Conservation (phyloP, 2,113 vertebrate genomes). For the Plotosus lineatus region DNA sequence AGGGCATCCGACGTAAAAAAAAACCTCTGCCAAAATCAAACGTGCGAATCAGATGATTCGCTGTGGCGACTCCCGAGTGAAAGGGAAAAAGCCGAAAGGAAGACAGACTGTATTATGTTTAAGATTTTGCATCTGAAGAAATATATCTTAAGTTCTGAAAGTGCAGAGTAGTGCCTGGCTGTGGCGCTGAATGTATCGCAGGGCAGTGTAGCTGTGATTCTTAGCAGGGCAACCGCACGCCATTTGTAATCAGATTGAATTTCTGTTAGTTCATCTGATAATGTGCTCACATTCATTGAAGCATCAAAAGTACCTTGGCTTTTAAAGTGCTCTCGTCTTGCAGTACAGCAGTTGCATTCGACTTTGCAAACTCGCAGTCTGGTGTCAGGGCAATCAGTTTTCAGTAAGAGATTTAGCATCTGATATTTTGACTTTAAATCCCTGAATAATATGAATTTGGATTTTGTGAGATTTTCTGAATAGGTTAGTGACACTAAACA, state of each 20-base stretch:
- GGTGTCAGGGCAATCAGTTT: not conserved
- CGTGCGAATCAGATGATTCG: too few relatives aligned
- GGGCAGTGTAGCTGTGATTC: not conserved
- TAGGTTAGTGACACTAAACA: not conserved
- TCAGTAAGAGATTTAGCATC: not conserved
- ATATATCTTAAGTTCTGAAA: not conserved
- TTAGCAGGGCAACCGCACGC: not conserved
- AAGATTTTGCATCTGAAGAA: not conserved
- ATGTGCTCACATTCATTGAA: not conserved
- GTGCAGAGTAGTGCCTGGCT: not conserved
- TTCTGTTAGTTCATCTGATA: not conserved
- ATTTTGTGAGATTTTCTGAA: not conserved
- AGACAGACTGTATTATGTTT: too few relatives aligned
- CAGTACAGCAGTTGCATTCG: not conserved
- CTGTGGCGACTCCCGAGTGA: too few relatives aligned
- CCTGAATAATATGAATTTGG: not conserved
- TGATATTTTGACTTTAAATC: not conserved
- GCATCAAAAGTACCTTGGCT: not conserved
- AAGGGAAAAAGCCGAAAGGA: too few relatives aligned
- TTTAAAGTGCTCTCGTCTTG: not conserved
- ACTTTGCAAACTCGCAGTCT: not conserved
- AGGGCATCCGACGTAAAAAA: too few relatives aligned
- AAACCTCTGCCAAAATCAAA: too few relatives aligned
- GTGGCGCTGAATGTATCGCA: not conserved
- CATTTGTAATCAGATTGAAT: constrained; percentile 7